Conservation (phyloP, 2,113 vertebrate species). For the Arvicanthis niloticus region DNA sequence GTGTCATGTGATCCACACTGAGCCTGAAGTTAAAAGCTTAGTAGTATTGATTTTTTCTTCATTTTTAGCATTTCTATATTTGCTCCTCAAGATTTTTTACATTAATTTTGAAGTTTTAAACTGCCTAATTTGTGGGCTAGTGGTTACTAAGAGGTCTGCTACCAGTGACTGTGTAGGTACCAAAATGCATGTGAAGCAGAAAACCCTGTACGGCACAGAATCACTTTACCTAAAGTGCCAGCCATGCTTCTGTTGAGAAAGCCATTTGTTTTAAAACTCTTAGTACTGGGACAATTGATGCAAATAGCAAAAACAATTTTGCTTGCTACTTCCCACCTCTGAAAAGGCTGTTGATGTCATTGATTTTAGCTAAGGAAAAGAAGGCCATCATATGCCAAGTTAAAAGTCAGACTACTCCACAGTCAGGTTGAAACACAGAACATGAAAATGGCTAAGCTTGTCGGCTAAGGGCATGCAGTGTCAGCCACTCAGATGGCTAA, state of each 20-base stretch:
- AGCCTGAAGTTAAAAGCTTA: conserved; percentile 22
- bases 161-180: background rate
- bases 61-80: conserved; percentile 47
- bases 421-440: background rate
- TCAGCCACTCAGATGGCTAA: background rate
- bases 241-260: conserved; percentile 11
- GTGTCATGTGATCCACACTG: background rate
- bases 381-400: background rate
- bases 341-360: conserved; percentile 14
- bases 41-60: background rate
- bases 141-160: background rate
- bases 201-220: background rate
- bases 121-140: background rate
- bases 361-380: conserved; percentile 18
- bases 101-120: conserved; percentile 42
- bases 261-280: background rate
- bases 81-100: background rate
- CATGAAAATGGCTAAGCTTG: background rate
- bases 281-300: background rate
- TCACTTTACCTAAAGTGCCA: background rate
- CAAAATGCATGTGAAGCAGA: background rate
- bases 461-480: background rate
- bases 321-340: background rate
- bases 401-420: background rate
- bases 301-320: conserved; percentile 12